Evolutionary conservation across 30 jellyfish, hydroid and myxozoan genomes (phyloP), one percentile per base, ranked within the genome.

Genomic region (Aurelia coerulea): DNA sequence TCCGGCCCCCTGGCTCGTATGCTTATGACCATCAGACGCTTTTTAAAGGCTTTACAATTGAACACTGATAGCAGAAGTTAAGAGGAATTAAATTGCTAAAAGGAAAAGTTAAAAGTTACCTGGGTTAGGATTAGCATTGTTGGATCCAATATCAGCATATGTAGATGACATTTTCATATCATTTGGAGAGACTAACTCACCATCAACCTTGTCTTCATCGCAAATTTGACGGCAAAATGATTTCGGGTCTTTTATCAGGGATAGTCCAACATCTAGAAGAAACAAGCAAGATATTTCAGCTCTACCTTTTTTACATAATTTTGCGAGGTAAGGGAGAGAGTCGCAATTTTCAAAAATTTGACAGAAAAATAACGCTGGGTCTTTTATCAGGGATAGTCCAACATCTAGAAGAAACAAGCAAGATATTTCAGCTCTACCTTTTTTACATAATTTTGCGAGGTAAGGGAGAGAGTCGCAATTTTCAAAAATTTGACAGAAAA

Each of bases 71-170:
- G 3, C 49, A 5, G 49, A 5, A 9, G 56, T 46, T 46, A 9
- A 46, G 2, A 46, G 56, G 14, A 46, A 46, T 46, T 46, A 46
- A 46, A 46, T 2, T 5, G 56, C 8, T 46, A 46, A 46, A 6
- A 7, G 56, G 56, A 46, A 46, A 46, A 0, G 56, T 46, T 46
- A 46, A 46, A 46, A 63, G 51, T 9, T 35, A 86, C 95, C 95
- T 86, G 95, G 88, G 51, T 85, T 75, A 4, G 95, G 89, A 34
- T 86, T 86, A 23, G 86, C 86, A 56, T 58, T 60, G 65, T 86
- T 77, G 8, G 90, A 65, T 13, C 95, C 95, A 59, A 86, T 86
- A 68, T 86, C 95, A 1, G 89, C 88, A 77, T 86, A 86, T 10
- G 89, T 78, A 12, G 81, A 72, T 16, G 76, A 16, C 65, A 49